phyloP scores from a whole-genome alignment of 2,797 vertebrate genomes.

The Sparus aurata region DNA sequence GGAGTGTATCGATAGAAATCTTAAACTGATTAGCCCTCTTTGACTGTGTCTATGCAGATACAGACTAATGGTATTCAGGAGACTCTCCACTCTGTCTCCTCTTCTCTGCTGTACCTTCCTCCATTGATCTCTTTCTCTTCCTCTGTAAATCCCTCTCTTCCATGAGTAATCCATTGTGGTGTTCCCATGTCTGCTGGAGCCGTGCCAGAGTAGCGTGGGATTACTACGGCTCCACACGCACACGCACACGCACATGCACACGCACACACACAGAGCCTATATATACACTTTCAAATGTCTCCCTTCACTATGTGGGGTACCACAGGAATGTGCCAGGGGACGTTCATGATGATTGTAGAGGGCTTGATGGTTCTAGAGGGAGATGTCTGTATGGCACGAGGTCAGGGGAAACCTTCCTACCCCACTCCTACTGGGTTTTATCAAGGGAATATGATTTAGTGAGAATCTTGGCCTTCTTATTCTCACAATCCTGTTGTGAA shows the following conservation, averaged over 20 bases:
- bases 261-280: constrained; percentile 29
- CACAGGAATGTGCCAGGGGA: constrained; percentile 58
- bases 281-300: constrained; percentile 52
- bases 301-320: constrained; percentile 43
- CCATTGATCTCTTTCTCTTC: constrained; percentile 71
- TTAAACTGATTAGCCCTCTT: constrained; percentile 38
- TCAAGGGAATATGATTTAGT: constrained; percentile 51
- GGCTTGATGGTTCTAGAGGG: constrained; percentile 41
- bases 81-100: constrained; percentile 50
- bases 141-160: constrained; percentile 75
- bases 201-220: constrained; percentile 73
- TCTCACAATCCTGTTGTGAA: constrained; percentile 48
- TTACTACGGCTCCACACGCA: constrained; percentile 65
- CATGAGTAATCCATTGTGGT: constrained; percentile 73
- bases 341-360: constrained; percentile 43
- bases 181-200: constrained; percentile 79
- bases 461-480: constrained; percentile 36
- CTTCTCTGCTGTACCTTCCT: constrained; percentile 61
- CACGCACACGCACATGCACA: constrained; percentile 31
- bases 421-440: constrained; percentile 22
- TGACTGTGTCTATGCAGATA: constrained; percentile 36
- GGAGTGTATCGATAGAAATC: constrained; percentile 57
- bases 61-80: constrained; percentile 59
- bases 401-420: constrained; percentile 53
- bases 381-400: constrained; percentile 43